These are phyloP conservation scores for Nibea coibor DNA, from an alignment of 2,113 vertebrate genomes.

Conservation along the genomic window DNA sequence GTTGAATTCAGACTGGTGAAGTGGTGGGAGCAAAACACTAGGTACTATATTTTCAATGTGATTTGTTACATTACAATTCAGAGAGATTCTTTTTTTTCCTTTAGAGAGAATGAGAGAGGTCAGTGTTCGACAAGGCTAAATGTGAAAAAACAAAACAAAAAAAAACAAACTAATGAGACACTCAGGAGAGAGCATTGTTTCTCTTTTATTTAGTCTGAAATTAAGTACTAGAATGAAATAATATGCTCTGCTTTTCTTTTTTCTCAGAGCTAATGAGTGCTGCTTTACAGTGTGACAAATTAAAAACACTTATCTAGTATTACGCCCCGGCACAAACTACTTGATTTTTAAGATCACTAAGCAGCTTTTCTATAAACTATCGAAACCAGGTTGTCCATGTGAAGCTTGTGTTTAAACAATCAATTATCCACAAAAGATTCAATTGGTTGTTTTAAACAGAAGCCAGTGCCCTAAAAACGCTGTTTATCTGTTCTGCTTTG, in stretches of 20 bases:
- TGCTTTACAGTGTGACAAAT: constrained; percentile 34
- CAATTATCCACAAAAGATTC: neutral
- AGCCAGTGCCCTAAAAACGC: neutral
- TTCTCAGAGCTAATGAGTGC: constrained; percentile 33
- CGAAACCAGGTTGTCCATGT: neutral
- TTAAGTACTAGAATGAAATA: neutral
- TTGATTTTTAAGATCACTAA: neutral
- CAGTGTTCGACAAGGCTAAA: neutral
- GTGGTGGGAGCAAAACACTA: neutral
- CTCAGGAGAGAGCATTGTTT: neutral
- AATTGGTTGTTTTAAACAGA: neutral
- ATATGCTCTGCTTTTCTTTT: neutral
- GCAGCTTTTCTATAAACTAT: neutral
- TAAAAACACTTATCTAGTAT: constrained; percentile 35
- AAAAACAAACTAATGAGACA: neutral
- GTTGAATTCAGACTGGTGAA: constrained; percentile 7
- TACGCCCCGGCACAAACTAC: neutral
- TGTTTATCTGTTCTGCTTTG: neutral
- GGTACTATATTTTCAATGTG: neutral
- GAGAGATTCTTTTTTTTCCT: neutral
- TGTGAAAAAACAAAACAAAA: neutral
- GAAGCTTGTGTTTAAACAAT: neutral
- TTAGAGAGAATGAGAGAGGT: neutral
- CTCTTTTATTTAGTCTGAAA: neutral
- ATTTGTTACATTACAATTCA: constrained; percentile 8